Percentiles rank a stretch among this genome's conserved stretches.
Conservation (phyloP, 2,113 vertebrate genomes). For the Merops nubicus region DNA sequence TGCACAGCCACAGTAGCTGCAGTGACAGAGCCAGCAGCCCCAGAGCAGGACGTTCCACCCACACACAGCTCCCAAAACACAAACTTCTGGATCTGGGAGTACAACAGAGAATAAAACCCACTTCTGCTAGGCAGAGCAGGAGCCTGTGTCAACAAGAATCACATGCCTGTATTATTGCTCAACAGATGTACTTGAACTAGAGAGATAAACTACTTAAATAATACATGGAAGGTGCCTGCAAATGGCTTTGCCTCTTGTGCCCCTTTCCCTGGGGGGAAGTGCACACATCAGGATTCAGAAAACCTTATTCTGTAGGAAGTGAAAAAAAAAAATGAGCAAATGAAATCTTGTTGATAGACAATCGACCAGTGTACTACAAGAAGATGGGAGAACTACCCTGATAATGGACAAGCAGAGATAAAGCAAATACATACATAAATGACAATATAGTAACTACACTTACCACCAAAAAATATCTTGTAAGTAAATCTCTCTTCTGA, state of each 20-base stretch:
- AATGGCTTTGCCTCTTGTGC: background rate
- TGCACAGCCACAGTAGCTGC: background rate
- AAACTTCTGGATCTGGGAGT: background rate
- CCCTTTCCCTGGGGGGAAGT: background rate
- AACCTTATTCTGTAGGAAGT: background rate
- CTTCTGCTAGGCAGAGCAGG: background rate
- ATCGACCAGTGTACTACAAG: background rate
- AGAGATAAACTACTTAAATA: background rate
- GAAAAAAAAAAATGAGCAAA: background rate
- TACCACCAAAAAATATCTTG: background rate
- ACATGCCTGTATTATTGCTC: background rate
- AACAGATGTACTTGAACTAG: constrained; percentile 19
- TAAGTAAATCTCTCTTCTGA: background rate
- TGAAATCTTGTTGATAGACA: background rate
- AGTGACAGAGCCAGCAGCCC: background rate
- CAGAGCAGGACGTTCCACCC: background rate
- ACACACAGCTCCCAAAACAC: background rate
- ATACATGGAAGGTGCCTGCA: background rate
- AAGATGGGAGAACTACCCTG: background rate
- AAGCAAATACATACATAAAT: background rate
- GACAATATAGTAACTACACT: background rate
- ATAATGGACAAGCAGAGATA: background rate
- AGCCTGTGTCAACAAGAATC: constrained; percentile 18
- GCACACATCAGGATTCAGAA: background rate
- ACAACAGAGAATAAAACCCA: background rate